Base-by-base conservation (phyloP, 2,113 vertebrate genomes). In the Perccottus glenii region DNA sequence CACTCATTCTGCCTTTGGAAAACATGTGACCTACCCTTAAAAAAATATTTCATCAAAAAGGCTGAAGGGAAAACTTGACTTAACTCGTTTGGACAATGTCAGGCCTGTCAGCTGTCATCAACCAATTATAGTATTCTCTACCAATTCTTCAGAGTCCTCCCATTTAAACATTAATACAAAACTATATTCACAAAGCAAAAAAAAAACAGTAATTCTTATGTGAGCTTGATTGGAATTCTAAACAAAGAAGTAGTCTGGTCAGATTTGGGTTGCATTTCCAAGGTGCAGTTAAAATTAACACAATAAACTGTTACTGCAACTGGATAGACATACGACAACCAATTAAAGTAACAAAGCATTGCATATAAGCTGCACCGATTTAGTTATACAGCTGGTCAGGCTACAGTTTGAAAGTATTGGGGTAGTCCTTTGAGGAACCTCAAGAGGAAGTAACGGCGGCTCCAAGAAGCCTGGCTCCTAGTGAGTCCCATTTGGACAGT, bases 21-120 rank as follows among this genome's bases (percentile, higher is more conserved):
- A 63, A 65, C 75, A 77, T 66, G 80, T 76, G 81, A 79, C 75
- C 42, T 57, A 52, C 45, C 64, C 64, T 56, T 52, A 48, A 52
- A 60, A 40, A 50, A 16, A 61, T 9, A 73, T 60, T 68, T 72
- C 78, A 77, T 70, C 55, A 81, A 67, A 84, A 85, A 76, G 15
- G 83, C 84, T 77, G 16, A 78, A 55, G 85, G 86, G 70, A 74
- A 64, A 79, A 46, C 14, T 4, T 73, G 83, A 90, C 59, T 83
- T 76, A 72, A 88, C 72, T 57, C 75, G 66, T 59, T 77, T 38
- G 82, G 81, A 88, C 84, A 84, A 57, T 52, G 53, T 85, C 72
- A 85, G 64, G 78, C 62, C 46, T 75, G 85, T 84, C 85, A 84
- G 70, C 61, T 74, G 65, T 60, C 12, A 73, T 76, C 73, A 78